Evolutionary conservation across 2,888 invertebrate genomes (phyloP), one percentile per base, ranked within the genome.

Genomic region (Drosophila differens): DNA sequence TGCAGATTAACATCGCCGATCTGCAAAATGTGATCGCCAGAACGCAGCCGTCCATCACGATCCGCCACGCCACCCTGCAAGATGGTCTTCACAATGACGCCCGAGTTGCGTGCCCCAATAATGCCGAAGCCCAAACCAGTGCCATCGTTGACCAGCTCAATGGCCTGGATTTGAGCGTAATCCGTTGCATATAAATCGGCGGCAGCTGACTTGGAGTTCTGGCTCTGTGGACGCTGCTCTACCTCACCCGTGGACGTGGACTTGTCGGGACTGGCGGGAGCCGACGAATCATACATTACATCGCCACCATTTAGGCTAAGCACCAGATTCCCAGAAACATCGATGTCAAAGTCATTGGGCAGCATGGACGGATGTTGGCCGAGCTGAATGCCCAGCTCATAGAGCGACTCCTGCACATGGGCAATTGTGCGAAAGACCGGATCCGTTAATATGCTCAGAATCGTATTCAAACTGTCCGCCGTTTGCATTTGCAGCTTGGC

Each of bases 41-140:
- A 98, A 91, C 97, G 97, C 59, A 99, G 95, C 59, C 99, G 95
- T n/a, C 98, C 98, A 94, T 99, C 99, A 85, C 98, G 95, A 94
- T 99, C 99, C 12, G 99, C 99, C 4, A 99, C 98, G 63, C 99
- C 99, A 9, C 99, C 99, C 0, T 99, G 98, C 71, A 99, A 94
- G 83, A 99, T 99, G 22, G 99, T 99, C 94, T 99, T 99, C 19
- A 99, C 99, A 77, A 99, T 99, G n/a, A 99, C 99, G 9, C 99
- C 99, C 82, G 99, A 99, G 82, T 98, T 98, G 85, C 99, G 96
- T 58, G 97, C 98, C 32, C 99, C 99, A 91, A 99, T 99, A 91
- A 99, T 99, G 73, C 98, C 99, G 94, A 99, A 99, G 47, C 99
- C 99, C 83, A 99, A 95, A 37, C 99, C 99, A 71, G 98, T 97